These are phyloP conservation scores for Holocentrus rufus DNA, from an alignment of 2,797 vertebrate genomes.

Conservation along the genomic window DNA sequence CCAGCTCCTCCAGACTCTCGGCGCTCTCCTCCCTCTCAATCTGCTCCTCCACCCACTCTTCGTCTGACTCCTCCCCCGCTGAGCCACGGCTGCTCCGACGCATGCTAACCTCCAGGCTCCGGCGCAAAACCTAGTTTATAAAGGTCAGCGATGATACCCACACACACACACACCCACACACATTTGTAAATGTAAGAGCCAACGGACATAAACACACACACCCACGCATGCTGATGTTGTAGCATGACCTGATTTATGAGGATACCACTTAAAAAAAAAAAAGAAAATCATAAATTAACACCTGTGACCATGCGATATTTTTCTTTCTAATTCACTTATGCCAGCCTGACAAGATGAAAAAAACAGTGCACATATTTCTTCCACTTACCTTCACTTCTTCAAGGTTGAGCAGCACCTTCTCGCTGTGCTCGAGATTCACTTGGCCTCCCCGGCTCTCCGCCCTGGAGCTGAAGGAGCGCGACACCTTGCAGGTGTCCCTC, in stretches of 20 bases:
- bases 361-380: background rate
- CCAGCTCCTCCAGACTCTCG: constrained; percentile 78
- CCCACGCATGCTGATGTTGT: constrained; percentile 21
- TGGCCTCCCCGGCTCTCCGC: constrained; percentile 58
- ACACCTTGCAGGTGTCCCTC: constrained; percentile 61
- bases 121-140: constrained; percentile 83
- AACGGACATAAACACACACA: background rate
- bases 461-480: constrained; percentile 60
- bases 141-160: constrained; percentile 47
- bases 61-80: constrained; percentile 88
- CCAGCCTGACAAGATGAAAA: background rate
- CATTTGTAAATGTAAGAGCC: constrained; percentile 6
- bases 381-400: constrained; percentile 84
- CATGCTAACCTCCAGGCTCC: constrained; percentile 85
- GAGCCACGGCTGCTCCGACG: constrained; percentile 76
- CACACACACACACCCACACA: constrained; percentile 16
- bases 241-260: constrained; percentile 20
- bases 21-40: constrained; percentile 83
- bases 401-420: constrained; percentile 84
- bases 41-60: constrained; percentile 89
- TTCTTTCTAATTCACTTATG: constrained; percentile 13
- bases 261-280: background rate
- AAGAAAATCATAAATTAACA: constrained; percentile 25
- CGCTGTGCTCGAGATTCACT: constrained; percentile 64
- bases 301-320: constrained; percentile 7